Conservation (phyloP, 2,888 invertebrate genomes). For the Lithophane socia region DNA sequence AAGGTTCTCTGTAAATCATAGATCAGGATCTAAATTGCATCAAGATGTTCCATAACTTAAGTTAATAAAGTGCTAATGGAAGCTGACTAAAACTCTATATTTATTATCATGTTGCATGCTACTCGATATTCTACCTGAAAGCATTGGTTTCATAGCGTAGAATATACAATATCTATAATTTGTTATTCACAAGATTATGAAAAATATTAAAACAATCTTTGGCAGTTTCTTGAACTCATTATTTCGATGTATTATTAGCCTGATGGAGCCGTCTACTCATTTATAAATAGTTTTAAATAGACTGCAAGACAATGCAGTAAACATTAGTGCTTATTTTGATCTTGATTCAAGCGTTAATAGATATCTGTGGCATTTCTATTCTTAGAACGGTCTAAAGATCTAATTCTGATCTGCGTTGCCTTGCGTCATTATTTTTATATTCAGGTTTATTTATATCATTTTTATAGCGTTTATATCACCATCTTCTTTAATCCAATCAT, state of each 20-base stretch:
- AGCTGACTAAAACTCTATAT: conserved; percentile 42
- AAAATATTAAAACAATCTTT: conserved; percentile 27
- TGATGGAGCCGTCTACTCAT: conserved; percentile 79
- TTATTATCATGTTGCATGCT: conserved; percentile 50
- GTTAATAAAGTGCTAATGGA: conserved; percentile 30
- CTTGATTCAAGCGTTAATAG: conserved; percentile 26
- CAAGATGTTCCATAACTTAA: conserved; percentile 21
- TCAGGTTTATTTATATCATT: conserved; percentile 61
- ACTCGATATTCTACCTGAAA: conserved; percentile 38
- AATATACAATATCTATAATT: conserved; percentile 53
- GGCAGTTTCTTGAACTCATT: conserved; percentile 42
- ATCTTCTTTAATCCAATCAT: conserved; percentile 68
- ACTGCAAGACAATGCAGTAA: conserved; percentile 72
- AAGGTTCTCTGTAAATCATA: background rate
- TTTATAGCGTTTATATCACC: conserved; percentile 80
- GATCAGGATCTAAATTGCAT: conserved; percentile 19
- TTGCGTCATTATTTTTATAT: conserved; percentile 63
- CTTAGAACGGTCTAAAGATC: conserved; percentile 47
- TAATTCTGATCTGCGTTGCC: conserved; percentile 65
- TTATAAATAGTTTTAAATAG: conserved; percentile 70
- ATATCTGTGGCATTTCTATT: conserved; percentile 50
- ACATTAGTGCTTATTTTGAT: conserved; percentile 48
- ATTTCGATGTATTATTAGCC: conserved; percentile 58
- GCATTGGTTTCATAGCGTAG: conserved; percentile 46
- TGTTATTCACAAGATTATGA: conserved; percentile 50